These are phyloP conservation scores for Drosophila carrolli DNA, from an alignment of 1,140 invertebrate genomes.

Conservation along the genomic window DNA sequence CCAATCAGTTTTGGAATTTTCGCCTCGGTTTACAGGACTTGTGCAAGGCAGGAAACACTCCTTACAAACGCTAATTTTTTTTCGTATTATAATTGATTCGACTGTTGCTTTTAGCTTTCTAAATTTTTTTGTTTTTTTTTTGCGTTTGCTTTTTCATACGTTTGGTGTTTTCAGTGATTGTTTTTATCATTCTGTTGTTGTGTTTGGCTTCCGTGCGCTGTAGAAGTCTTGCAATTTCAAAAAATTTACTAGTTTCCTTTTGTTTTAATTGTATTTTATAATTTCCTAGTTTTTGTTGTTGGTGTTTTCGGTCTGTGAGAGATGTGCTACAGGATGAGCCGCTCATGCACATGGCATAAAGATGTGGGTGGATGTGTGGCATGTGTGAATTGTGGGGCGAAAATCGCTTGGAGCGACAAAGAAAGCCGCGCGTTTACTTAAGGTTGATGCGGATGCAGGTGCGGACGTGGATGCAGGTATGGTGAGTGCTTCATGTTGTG, in stretches of 20 bases:
- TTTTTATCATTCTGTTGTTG: slow-evolving; percentile 26
- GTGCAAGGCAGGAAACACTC: slow-evolving; percentile 44
- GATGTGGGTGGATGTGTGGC: slow-evolving; percentile 18
- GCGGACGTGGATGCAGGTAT: slow-evolving; percentile 15
- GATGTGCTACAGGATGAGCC: slow-evolving; percentile 35
- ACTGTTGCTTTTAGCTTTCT: slow-evolving; percentile 37
- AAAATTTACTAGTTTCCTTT: slow-evolving; percentile 74
- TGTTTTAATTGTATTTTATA: slow-evolving; percentile 72
- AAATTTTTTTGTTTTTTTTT: slow-evolving; percentile 17
- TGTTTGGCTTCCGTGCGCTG: slow-evolving; percentile 53
- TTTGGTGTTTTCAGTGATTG: slow-evolving; percentile 39
- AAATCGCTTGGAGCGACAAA: slow-evolving; percentile 41
- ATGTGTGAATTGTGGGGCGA: slow-evolving; percentile 9
- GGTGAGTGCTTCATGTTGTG: slow-evolving; percentile 28
- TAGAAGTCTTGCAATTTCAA: slow-evolving; percentile 70
- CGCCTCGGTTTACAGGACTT: slow-evolving; percentile 39
- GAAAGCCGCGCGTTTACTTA: slow-evolving; percentile 48
- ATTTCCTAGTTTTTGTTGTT: slow-evolving; percentile 77
- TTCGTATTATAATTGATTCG: slow-evolving; percentile 40
- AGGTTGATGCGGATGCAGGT: slow-evolving; percentile 35
- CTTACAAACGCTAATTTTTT: slow-evolving; percentile 47
- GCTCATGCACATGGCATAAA: slow-evolving; percentile 36
- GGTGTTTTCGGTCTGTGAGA: slow-evolving; percentile 52
- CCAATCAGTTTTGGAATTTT: slow-evolving; percentile 47
- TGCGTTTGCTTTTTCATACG: slow-evolving; percentile 31